Percentiles rank a stretch among this genome's conserved stretches.
Conservation (phyloP, 2,797 vertebrate genomes). For the Emydoidea blandingii region DNA sequence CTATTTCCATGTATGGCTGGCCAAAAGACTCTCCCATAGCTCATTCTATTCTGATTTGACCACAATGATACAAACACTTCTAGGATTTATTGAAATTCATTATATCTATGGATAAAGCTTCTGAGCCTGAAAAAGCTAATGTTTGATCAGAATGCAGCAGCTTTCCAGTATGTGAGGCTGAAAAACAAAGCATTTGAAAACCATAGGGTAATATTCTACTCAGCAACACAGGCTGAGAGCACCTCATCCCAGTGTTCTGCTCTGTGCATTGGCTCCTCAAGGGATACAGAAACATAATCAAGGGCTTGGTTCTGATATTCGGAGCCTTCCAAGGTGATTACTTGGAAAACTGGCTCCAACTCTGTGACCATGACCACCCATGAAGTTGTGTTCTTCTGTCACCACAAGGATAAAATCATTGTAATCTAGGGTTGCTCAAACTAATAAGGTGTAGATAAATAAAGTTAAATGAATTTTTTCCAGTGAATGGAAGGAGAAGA, state of each 20-base stretch:
- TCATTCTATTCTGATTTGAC: neutral
- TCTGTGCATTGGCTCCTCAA: neutral
- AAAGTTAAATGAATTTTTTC: neutral
- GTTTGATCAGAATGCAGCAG: conserved; percentile 17
- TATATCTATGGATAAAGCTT: conserved; percentile 27
- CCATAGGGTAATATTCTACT: too few species aligned
- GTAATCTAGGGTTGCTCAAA: neutral
- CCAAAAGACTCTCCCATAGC: neutral
- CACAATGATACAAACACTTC: neutral
- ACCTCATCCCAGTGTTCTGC: neutral
- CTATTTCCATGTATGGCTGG: neutral
- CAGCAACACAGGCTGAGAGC: neutral
- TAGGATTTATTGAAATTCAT: conserved; percentile 34
- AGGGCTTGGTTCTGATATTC: conserved; percentile 30
- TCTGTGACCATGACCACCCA: neutral
- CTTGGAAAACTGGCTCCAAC: conserved; percentile 32
- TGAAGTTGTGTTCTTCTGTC: conserved; percentile 4
- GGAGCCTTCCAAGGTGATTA: neutral
- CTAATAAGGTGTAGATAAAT: neutral
- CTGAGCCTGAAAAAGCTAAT: conserved; percentile 32
- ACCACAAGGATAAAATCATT: neutral
- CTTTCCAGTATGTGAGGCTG: neutral
- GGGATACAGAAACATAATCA: neutral
- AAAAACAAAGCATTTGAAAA: too few species aligned
- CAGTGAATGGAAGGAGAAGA: neutral